Evolutionary conservation across 2,888 invertebrate species (phyloP).

Genomic region (Archaeoteleia sp.): DNA sequence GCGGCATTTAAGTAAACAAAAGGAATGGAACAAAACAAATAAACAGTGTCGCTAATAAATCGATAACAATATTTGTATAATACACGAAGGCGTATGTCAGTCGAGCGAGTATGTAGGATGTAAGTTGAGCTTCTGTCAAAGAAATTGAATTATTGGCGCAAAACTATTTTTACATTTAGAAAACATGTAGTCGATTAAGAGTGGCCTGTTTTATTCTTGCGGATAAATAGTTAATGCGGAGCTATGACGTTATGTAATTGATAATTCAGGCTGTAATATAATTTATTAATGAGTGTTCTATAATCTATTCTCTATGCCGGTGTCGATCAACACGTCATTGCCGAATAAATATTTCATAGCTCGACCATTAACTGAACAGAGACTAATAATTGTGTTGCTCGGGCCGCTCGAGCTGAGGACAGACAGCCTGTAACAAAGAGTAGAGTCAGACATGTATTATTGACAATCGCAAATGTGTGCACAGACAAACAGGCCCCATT

Average conservation of each 20-base stretch:
- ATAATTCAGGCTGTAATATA: slow-evolving; percentile 33
- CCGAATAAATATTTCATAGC: slow-evolving; percentile 47
- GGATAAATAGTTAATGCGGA: slow-evolving; percentile 36
- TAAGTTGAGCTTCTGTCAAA: too few species aligned
- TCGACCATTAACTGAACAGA: slow-evolving; percentile 41
- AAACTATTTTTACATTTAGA: slow-evolving; percentile 6
- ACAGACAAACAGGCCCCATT: slow-evolving; percentile 50
- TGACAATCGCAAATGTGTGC: slow-evolving; percentile 43
- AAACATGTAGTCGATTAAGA: slow-evolving; percentile 14
- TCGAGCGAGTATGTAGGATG: too few species aligned
- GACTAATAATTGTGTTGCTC: slow-evolving; percentile 47
- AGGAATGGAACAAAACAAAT: too few species aligned
- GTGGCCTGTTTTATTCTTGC: slow-evolving; percentile 33
- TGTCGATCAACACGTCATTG: slow-evolving; percentile 49
- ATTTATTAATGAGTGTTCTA: slow-evolving; percentile 44
- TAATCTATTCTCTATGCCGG: slow-evolving; percentile 44
- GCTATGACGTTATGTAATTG: slow-evolving; percentile 43
- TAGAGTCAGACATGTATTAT: slow-evolving; percentile 38
- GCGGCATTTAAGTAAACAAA: too few species aligned
- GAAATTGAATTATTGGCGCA: too few species aligned
- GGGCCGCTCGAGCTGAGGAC: slow-evolving; percentile 38
- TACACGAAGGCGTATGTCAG: too few species aligned
- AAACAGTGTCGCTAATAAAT: too few species aligned
- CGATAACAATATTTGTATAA: too few species aligned
- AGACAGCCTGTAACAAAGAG: slow-evolving; percentile 43